Percentiles rank a stretch among this genome's conserved stretches.
phyloP scores from a whole-genome alignment of 23 tunicate species.

The Trididemnum miniatum region DNA sequence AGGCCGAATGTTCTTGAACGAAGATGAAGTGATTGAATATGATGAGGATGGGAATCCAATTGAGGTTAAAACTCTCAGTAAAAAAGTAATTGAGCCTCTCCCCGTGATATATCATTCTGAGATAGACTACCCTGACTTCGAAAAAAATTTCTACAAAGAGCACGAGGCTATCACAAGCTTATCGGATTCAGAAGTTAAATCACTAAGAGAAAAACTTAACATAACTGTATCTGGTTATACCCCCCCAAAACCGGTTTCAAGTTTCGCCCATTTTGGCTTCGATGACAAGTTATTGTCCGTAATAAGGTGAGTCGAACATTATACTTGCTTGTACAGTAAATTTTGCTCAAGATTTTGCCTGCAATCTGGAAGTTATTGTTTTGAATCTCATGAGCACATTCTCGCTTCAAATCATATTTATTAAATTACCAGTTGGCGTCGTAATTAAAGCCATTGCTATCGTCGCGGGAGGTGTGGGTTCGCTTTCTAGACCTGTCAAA shows the following conservation, averaged over 20 bases:
- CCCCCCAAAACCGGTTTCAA: conserved; percentile 91
- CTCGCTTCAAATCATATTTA: too few species aligned
- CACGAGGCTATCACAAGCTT: conserved; percentile 72
- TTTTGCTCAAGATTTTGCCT: too few species aligned
- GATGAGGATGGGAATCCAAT: conserved; percentile 95
- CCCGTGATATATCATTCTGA: conserved; percentile 95
- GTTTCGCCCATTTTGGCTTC: conserved; percentile 93
- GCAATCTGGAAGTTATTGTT: too few species aligned
- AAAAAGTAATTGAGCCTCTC: conserved; percentile 80
- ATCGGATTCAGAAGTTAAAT: conserved; percentile 34
- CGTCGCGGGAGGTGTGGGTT: too few species aligned
- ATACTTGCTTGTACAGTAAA: too few species aligned
- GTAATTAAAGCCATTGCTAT: too few species aligned
- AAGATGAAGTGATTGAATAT: conserved; percentile 74
- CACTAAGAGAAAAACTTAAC: conserved; percentile 56
- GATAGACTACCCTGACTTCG: conserved; percentile 83
- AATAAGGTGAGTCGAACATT: conserved; percentile 71
- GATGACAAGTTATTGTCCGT: conserved; percentile 68
- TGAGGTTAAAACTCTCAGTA: conserved; percentile 48
- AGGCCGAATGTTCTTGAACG: conserved; percentile 76
- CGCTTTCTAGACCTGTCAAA: too few species aligned
- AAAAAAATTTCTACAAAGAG: conserved; percentile 87
- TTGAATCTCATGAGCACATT: too few species aligned
- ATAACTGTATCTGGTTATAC: conserved; percentile 79
- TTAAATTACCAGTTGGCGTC: too few species aligned